Evolutionary conservation across 2,113 vertebrate species (phyloP).

Genomic region (Ploceus nigricollis): DNA sequence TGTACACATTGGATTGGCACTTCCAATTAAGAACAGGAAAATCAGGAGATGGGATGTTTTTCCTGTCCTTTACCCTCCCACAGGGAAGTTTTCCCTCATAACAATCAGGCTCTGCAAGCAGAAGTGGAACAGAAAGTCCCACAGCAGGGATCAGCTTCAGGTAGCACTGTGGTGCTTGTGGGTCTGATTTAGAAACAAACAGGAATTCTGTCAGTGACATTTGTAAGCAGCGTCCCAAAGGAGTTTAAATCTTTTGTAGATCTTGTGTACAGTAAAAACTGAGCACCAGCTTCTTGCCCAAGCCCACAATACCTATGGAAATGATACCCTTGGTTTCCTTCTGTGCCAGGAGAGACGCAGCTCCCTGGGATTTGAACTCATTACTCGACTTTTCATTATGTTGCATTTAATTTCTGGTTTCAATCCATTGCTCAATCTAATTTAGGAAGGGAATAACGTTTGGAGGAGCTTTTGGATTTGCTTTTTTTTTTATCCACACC

Average conservation of each 20-base stretch:
- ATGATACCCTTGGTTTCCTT: background rate
- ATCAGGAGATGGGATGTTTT: background rate
- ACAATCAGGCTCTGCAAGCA: background rate
- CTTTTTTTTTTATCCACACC: background rate
- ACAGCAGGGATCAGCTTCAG: background rate
- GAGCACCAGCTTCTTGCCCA: background rate
- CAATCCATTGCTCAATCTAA: accelerated
- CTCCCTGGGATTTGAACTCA: background rate
- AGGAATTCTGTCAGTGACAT: background rate
- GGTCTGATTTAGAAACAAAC: accelerated
- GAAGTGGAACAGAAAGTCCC: background rate
- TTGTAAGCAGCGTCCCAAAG: background rate
- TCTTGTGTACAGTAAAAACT: accelerated
- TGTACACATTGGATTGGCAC: accelerated
- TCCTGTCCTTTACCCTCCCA: background rate
- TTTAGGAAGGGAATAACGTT: background rate
- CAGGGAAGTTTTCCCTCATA: background rate
- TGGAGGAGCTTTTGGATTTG: background rate
- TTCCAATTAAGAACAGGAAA: background rate
- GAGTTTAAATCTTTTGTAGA: background rate
- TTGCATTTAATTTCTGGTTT: background rate
- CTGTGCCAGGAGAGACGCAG: background rate
- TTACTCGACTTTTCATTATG: background rate
- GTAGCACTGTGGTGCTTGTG: background rate
- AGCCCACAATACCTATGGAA: accelerated